Evolutionary conservation across 2,113 vertebrate species (phyloP), one percentile per base, ranked within the genome.

Genomic region (Damaliscus lunatus): DNA sequence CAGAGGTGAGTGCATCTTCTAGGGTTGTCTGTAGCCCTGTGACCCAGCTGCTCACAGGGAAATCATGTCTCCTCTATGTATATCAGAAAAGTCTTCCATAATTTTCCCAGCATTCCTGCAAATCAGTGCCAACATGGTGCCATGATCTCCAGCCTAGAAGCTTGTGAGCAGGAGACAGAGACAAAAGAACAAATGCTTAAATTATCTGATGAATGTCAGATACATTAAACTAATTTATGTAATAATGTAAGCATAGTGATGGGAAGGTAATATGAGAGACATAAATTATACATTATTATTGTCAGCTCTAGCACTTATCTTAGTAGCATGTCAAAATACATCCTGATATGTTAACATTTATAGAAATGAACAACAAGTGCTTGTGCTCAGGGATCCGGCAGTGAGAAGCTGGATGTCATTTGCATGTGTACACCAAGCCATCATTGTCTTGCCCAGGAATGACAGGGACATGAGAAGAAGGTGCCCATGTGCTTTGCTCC

Each of bases 281-380:
- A 99, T 99, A 99, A 99, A 99, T 99, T 99, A 99, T 98, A 99
- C 99, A 99, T 99, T 99, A 98, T 98, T 99, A 98, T 99, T 99
- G 98, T 99, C 99, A 99, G 98, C 98, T 98, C 98, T 98, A 98
- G 98, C 98, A 99, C 98, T 99, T 99, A 99, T 98, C 98, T 98
- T 99, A 98, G 98, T 98, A 95, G 96, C 52, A 55, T 98, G 98
- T 99, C 99, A 99, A 99, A 99, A 99, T 99, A 99, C 98, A 98
- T 98, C 98, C 98, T 98, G 98, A 98, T 98, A 98, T 95, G 98
- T 98, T 99, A 99, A 99, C 98, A 99, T 99, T 99, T 99, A 98
- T 98, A 99, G 98, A 99, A 99, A 99, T 98, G 98, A 98, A 99
- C 98, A 98, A 98, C 98, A 99, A 99, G 98, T 98, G 98, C 98